Evolutionary conservation across 2,888 invertebrate species (phyloP).

Genomic region (Lamproptera curius): DNA sequence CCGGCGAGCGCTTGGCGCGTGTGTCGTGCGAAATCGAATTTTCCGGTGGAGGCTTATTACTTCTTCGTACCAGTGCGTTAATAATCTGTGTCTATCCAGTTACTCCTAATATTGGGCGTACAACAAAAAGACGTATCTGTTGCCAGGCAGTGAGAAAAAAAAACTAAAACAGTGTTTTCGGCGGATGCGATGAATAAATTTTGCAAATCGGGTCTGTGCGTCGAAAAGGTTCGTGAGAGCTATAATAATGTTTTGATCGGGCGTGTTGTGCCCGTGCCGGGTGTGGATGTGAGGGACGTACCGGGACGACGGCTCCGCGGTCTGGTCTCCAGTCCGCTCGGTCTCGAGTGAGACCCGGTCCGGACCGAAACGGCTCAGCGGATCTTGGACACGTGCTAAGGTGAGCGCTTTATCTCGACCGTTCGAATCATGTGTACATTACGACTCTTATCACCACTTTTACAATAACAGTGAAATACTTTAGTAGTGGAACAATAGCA

Average conservation of each 20-base stretch:
- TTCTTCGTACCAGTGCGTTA: no score
- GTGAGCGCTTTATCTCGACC: constrained; percentile 42
- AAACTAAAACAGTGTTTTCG: constrained; percentile 70
- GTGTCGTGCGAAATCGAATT: constrained; percentile 57
- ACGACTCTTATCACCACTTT: constrained; percentile 19
- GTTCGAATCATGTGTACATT: constrained; percentile 26
- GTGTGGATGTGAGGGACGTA: constrained; percentile 52
- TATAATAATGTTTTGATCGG: constrained; percentile 74
- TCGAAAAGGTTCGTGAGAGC: constrained; percentile 71
- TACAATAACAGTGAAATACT: background rate
- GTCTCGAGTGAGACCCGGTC: constrained; percentile 31
- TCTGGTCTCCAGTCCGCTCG: constrained; percentile 27
- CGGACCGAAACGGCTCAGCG: constrained; percentile 34
- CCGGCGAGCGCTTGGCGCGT: constrained; percentile 82
- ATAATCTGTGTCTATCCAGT: no score
- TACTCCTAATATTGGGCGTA: no score
- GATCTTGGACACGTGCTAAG: constrained; percentile 57
- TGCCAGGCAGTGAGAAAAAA: no score
- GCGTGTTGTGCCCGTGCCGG: constrained; percentile 66
- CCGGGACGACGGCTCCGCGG: constrained; percentile 47
- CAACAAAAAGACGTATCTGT: no score
- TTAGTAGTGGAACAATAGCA: background rate
- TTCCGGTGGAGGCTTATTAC: constrained; percentile 62
- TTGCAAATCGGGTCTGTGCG: constrained; percentile 74
- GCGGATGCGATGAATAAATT: constrained; percentile 78